phyloP scores from a whole-genome alignment of 2,113 vertebrate species.

The human region GRCh38 chr4:181688001-181688500 shows the following conservation, averaged over 20 bases:
- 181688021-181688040: no score
- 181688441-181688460: constrained; percentile 66
- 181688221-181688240: neutral
- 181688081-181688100: neutral
- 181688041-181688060: no score
- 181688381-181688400: neutral
- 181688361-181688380: neutral
- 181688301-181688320: neutral
- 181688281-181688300: neutral
- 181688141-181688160: neutral
- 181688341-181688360: constrained; percentile 5
- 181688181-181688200: neutral
- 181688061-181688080: neutral
- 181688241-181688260: neutral
- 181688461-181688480: constrained; percentile 58
- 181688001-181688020: neutral
- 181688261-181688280: neutral
- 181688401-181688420: neutral
- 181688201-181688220: neutral
- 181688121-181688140: neutral
- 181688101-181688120: neutral
- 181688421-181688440: constrained; percentile 48
- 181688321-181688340: neutral
- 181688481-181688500: constrained; percentile 24
- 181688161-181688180: neutral